Conservation (phyloP, 2,888 invertebrate species). For the Bugula neritina region DNA sequence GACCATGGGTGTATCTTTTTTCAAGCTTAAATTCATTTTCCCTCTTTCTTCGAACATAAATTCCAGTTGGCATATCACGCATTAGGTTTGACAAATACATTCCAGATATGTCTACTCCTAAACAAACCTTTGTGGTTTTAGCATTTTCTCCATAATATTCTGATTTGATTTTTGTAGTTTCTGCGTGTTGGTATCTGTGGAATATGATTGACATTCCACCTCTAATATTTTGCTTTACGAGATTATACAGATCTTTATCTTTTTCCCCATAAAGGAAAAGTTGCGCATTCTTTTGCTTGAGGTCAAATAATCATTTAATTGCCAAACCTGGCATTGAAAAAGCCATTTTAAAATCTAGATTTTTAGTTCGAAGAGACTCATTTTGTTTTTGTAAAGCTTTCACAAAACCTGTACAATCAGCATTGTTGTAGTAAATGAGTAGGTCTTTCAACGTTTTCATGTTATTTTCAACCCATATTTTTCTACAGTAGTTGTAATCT, state of each 20-base stretch:
- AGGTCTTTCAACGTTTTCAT: neutral
- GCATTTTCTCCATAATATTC: neutral
- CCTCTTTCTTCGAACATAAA: neutral
- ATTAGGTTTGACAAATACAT: neutral
- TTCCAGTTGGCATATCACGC: constrained; percentile 1
- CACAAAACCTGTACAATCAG: constrained; percentile 5
- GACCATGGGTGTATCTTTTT: neutral
- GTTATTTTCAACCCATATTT: neutral
- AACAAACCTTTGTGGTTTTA: neutral
- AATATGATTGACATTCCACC: neutral
- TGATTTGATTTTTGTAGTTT: neutral
- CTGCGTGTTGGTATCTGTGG: neutral
- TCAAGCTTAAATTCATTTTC: neutral
- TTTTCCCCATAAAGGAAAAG: neutral
- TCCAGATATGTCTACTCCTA: neutral
- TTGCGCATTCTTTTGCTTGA: neutral
- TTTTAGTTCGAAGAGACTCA: neutral
- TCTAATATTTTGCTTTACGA: neutral
- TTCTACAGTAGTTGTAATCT: constrained; percentile 7
- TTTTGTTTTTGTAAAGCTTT: neutral
- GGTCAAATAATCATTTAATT: neutral
- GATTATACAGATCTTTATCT: neutral
- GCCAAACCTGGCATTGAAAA: neutral
- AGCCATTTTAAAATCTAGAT: neutral
- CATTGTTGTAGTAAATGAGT: constrained; percentile 16